Base-by-base conservation (phyloP, 1,140 invertebrate species). In the Nephila pilipes region DNA sequence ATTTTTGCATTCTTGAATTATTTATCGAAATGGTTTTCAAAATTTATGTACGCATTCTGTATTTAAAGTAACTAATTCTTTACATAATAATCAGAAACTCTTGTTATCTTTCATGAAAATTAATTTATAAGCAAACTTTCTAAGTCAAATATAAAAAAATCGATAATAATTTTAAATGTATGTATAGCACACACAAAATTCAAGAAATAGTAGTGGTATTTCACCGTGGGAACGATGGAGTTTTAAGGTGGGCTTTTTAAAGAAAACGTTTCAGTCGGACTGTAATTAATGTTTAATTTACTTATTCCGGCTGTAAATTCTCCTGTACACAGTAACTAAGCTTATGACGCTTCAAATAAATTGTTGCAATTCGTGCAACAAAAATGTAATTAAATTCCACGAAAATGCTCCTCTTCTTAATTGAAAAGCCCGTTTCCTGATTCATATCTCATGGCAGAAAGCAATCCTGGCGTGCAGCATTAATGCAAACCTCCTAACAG, bases 401-500 rank as follows among this genome's bases (percentile, higher is more conserved):
- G 65, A 32, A 36, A 75, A 29, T 75, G 65, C 18, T 75, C 2
- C 29, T 29, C 63, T 65, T 36, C 14, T 29, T 75, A 75, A 75
- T 75, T 75, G 65, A 75, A 75, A 75, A 75, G 25, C 12, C 69
- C 32, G 29, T 75, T 75, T 32, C 6, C 69, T 75, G 69, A 75
- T 75, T 75, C 69, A 75, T 75, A 75, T 75, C 69, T 75, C 32
- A 75, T 36, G 14, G 16, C 32, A 75, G 29, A 75, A 75, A 75
- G 29, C 25, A 75, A 36, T 75, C 16, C 69, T 75, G 69, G 69
- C 65, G 29, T 75, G 65, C 29, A 32, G 16, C 38, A 81, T 81
- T 81, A 81, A 46, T 46, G 8, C 80, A 54, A 81, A 55, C 65
- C n/a, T 81, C 80, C 25, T n/a, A n/a, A 54, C 80, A 81, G 14